These are phyloP conservation scores for Notothenia rossii DNA, from an alignment of 2,113 vertebrate species.

Conservation along the genomic window DNA sequence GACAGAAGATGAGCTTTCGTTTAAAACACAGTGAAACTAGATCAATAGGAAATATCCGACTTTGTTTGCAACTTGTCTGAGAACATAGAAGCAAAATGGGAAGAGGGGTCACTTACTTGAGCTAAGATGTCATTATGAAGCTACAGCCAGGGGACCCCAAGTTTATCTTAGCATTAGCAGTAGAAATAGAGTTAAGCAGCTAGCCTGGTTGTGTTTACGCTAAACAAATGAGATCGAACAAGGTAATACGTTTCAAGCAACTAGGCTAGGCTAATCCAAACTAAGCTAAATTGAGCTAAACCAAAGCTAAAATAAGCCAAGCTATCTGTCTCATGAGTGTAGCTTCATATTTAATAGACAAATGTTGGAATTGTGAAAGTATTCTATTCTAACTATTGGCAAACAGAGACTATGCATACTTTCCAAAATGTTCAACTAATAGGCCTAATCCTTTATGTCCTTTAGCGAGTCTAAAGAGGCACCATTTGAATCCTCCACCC, in stretches of 20 bases:
- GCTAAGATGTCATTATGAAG: not conserved
- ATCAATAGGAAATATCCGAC: conserved; percentile 1
- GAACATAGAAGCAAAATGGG: not conserved
- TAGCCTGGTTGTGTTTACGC: not conserved
- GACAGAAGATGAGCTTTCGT: not conserved
- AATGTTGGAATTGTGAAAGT: not conserved
- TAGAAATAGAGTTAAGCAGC: not conserved
- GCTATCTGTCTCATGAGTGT: not conserved
- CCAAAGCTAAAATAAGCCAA: not conserved
- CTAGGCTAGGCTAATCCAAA: not conserved
- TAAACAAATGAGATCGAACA: not conserved
- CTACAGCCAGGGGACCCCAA: not conserved
- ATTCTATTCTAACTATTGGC: not conserved
- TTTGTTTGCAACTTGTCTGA: not conserved
- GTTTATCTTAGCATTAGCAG: not conserved
- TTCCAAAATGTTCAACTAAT: not conserved
- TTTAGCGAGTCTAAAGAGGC: not conserved
- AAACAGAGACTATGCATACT: not conserved
- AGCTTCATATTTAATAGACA: not conserved
- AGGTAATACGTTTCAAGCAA: not conserved
- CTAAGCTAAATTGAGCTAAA: too few species aligned
- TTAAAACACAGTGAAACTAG: not conserved
- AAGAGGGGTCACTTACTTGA: not conserved
- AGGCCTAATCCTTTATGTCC: not conserved
- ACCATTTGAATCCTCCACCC: too few species aligned